These are phyloP conservation scores for Rhopilema esculentum DNA, from an alignment of 30 jellyfish, hydroid and myxozoan species.

Conservation along the genomic window DNA sequence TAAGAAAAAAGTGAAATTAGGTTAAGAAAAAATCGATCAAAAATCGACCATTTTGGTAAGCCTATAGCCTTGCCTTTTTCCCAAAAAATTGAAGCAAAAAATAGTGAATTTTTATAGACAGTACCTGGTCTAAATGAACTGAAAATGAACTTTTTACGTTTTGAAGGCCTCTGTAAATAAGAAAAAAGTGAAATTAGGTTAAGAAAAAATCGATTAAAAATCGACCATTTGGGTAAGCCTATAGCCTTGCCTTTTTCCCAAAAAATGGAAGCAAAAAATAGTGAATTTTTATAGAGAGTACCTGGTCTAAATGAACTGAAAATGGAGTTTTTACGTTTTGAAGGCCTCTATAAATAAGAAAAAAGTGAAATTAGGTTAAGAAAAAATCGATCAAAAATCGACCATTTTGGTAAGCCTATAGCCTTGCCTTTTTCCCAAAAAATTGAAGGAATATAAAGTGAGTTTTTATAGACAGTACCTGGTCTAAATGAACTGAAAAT, in stretches of 20 bases:
- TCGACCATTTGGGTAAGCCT: neutral
- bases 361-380: neutral
- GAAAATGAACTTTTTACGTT: too few species aligned
- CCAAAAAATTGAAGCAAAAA: neutral
- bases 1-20: neutral
- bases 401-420: neutral
- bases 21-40: neutral
- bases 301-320: too few species aligned
- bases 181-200: too few species aligned
- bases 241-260: neutral
- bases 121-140: neutral
- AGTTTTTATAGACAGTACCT: neutral
- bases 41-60: neutral
- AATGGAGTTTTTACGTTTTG: too few species aligned
- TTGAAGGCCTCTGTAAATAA: too few species aligned
- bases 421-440: neutral
- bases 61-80: neutral
- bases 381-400: neutral
- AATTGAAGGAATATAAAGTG: neutral
- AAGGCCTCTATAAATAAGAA: too few species aligned
- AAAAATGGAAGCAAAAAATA: too few species aligned
- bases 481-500: neutral
- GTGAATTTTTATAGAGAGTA: too few species aligned
- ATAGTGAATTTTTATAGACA: neutral
- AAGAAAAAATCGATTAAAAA: neutral